phyloP scores from a whole-genome alignment of 2,888 invertebrate species.

The Thelaira solivaga region DNA sequence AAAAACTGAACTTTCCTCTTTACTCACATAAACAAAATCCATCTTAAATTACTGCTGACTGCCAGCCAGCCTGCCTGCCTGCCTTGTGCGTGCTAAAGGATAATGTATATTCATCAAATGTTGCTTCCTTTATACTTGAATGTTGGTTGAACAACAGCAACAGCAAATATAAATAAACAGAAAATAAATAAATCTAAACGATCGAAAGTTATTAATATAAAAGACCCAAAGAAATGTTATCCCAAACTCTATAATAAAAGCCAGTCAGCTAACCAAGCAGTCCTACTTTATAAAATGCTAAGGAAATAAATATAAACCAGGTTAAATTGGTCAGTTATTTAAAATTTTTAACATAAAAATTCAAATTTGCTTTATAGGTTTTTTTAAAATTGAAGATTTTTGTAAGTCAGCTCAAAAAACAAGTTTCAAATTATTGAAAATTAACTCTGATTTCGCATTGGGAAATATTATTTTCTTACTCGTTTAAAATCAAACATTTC shows the following conservation, averaged over 20 bases:
- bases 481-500: too few relatives aligned
- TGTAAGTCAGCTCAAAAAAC: too few relatives aligned
- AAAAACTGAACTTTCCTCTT: slow-evolving; percentile 40
- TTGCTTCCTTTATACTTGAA: neutral
- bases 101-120: slow-evolving; percentile 61
- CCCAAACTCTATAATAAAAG: neutral
- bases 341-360: too few relatives aligned
- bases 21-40: slow-evolving; percentile 25
- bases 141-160: neutral
- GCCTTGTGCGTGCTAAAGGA: slow-evolving; percentile 60
- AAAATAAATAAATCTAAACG: slow-evolving; percentile 36
- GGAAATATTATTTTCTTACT: too few relatives aligned
- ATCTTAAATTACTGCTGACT: slow-evolving; percentile 47
- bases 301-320: too few relatives aligned
- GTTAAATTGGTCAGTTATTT: slow-evolving; percentile 5
- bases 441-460: too few relatives aligned
- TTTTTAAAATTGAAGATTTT: too few relatives aligned
- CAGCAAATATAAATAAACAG: neutral
- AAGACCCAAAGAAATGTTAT: slow-evolving; percentile 33
- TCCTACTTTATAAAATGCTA: too few relatives aligned
- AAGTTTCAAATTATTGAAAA: too few relatives aligned
- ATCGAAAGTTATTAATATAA: slow-evolving; percentile 56
- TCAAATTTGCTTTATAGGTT: too few relatives aligned
- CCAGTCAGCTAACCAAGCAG: too few relatives aligned
- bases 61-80: slow-evolving; percentile 49